These are phyloP conservation scores for Achatina immaculata DNA, from an alignment of 1,140 invertebrate genomes.

Conservation along the genomic window DNA sequence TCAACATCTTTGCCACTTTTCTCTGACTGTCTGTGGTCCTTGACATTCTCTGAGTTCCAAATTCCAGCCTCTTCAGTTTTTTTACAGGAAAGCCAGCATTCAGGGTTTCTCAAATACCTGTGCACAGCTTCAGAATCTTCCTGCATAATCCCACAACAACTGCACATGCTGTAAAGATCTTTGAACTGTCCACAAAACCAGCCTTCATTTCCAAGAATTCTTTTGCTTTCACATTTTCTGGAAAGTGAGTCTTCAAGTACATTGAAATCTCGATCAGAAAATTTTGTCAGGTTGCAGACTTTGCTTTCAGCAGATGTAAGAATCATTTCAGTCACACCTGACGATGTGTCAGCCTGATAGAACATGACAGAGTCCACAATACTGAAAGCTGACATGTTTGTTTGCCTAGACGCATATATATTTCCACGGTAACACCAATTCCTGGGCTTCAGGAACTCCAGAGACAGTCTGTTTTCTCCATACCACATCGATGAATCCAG, in stretches of 20 bases:
- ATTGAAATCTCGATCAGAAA: background rate
- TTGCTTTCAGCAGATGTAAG: background rate
- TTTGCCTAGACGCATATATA: background rate
- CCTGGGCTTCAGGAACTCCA: background rate
- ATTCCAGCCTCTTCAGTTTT: no score
- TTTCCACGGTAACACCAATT: background rate
- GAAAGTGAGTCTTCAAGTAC: background rate
- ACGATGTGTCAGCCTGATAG: background rate
- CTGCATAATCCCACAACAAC: background rate
- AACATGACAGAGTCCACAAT: background rate
- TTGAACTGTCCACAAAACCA: background rate
- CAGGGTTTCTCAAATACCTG: no score
- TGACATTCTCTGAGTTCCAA: no score
- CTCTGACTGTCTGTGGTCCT: no score
- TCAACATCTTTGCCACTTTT: no score
- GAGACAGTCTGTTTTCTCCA: conserved; percentile 4
- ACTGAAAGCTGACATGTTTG: background rate
- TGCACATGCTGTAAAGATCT: background rate
- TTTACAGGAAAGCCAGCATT: no score
- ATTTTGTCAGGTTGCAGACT: background rate
- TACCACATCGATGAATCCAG: background rate
- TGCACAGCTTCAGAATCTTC: no score
- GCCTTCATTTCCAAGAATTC: background rate
- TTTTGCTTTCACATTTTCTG: conserved; percentile 1
- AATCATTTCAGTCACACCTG: background rate